These are phyloP conservation scores for Botrylloides violaceus DNA, from an alignment of 23 tunicate species.

Conservation along the genomic window DNA sequence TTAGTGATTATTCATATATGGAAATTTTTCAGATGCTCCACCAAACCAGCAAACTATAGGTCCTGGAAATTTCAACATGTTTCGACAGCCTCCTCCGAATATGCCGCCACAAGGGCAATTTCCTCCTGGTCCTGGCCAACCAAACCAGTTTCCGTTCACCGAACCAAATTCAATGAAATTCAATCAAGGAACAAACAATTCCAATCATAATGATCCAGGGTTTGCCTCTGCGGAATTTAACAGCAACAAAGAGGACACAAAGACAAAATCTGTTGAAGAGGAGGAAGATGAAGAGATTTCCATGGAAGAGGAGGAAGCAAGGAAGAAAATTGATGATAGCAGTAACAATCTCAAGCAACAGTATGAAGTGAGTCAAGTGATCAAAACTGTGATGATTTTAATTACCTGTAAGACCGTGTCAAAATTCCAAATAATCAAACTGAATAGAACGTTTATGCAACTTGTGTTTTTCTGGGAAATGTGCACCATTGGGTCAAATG, in stretches of 20 bases:
- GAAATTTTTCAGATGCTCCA: constrained; percentile 7
- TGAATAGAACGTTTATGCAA: too few species aligned
- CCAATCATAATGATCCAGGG: constrained; percentile 1
- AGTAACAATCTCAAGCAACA: constrained; percentile 67
- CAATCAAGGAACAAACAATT: background rate
- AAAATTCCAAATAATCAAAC: too few species aligned
- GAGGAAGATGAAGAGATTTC: constrained; percentile 33
- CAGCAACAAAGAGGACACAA: background rate
- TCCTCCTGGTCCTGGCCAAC: constrained; percentile 25
- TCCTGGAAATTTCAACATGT: constrained; percentile 14
- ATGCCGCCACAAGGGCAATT: constrained; percentile 11
- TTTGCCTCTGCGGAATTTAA: background rate
- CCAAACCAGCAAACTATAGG: constrained; percentile 2
- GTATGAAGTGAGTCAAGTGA: constrained; percentile 42
- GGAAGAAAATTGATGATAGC: constrained; percentile 63
- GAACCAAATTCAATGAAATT: background rate
- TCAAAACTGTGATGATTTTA: too few species aligned
- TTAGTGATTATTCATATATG: too few species aligned
- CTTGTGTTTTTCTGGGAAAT: too few species aligned
- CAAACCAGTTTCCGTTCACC: background rate
- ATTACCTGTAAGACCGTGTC: too few species aligned
- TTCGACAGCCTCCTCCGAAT: constrained; percentile 34
- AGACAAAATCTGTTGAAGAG: background rate
- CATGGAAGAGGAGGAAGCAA: constrained; percentile 48
- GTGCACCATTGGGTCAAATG: too few species aligned